phyloP scores from a whole-genome alignment of 2,797 vertebrate species.

The Gephyroberyx darwinii region DNA sequence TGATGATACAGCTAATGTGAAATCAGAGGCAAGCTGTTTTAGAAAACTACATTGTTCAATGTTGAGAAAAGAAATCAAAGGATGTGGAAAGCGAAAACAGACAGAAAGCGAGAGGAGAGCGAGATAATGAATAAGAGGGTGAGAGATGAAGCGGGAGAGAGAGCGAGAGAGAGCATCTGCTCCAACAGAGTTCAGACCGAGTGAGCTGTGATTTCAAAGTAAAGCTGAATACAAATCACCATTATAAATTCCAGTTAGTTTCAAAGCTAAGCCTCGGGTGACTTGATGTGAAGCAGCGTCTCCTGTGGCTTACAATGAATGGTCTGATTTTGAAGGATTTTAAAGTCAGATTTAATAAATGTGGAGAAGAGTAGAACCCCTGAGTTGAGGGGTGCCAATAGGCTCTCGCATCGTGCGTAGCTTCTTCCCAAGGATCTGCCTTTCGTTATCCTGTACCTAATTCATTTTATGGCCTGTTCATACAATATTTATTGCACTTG shows the following conservation, averaged over 20 bases:
- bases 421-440: slow-evolving; percentile 31
- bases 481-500: slow-evolving; percentile 55
- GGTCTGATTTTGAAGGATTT: slow-evolving; percentile 45
- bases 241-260: slow-evolving; percentile 23
- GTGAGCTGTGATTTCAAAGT: slow-evolving; percentile 37
- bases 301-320: slow-evolving; percentile 22
- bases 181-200: slow-evolving; percentile 18
- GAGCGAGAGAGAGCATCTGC: slow-evolving; percentile 31
- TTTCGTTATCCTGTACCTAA: slow-evolving; percentile 45
- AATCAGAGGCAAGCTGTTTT: background rate
- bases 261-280: slow-evolving; percentile 30
- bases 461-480: slow-evolving; percentile 29
- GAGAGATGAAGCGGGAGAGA: slow-evolving; percentile 11
- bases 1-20: background rate
- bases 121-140: slow-evolving; percentile 14
- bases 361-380: slow-evolving; percentile 6
- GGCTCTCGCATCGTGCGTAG: background rate
- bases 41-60: background rate
- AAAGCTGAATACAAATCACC: slow-evolving; percentile 49
- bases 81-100: background rate
- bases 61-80: background rate
- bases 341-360: slow-evolving; percentile 46
- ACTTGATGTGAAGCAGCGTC: slow-evolving; percentile 39
- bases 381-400: slow-evolving; percentile 28
- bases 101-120: slow-evolving; percentile 9